These are phyloP conservation scores for Pipa parva DNA, from an alignment of 2,113 vertebrate species.

Conservation along the genomic window DNA sequence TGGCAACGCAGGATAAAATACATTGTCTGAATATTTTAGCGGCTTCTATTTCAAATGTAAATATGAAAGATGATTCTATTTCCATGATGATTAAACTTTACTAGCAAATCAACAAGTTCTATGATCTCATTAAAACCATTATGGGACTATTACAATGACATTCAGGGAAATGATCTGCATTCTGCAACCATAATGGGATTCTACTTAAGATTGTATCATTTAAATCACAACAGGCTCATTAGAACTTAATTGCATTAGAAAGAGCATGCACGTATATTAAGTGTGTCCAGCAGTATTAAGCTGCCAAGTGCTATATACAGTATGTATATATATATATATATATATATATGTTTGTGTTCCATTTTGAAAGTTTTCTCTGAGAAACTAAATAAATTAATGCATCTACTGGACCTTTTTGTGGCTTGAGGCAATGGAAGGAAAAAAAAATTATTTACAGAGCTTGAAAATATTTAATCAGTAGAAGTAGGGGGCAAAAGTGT, in stretches of 20 bases:
- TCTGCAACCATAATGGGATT: constrained; percentile 52
- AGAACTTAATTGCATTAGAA: constrained; percentile 61
- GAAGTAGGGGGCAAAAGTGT: constrained; percentile 89
- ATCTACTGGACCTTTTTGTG: constrained; percentile 75
- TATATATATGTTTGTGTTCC: constrained; percentile 44
- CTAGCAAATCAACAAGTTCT: constrained; percentile 44
- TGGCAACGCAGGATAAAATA: constrained; percentile 26
- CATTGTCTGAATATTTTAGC: constrained; percentile 27
- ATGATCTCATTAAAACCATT: constrained; percentile 50
- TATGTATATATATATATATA: no score
- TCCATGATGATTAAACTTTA: constrained; percentile 30
- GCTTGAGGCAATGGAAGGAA: constrained; percentile 85
- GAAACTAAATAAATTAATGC: constrained; percentile 72
- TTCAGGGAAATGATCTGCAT: constrained; percentile 55
- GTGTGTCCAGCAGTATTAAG: constrained; percentile 57
- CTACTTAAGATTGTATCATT: constrained; percentile 52
- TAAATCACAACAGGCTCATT: constrained; percentile 59
- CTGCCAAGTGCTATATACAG: constrained; percentile 46
- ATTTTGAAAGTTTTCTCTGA: constrained; percentile 68
- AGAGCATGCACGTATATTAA: constrained; percentile 57
- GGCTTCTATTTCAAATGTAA: constrained; percentile 17
- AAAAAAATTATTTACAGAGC: constrained; percentile 97
- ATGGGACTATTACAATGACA: constrained; percentile 50
- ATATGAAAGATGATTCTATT: constrained; percentile 25
- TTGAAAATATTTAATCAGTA: constrained; percentile 96